Base-by-base conservation (phyloP, 2,797 vertebrate species). In the Podarcis siculus region DNA sequence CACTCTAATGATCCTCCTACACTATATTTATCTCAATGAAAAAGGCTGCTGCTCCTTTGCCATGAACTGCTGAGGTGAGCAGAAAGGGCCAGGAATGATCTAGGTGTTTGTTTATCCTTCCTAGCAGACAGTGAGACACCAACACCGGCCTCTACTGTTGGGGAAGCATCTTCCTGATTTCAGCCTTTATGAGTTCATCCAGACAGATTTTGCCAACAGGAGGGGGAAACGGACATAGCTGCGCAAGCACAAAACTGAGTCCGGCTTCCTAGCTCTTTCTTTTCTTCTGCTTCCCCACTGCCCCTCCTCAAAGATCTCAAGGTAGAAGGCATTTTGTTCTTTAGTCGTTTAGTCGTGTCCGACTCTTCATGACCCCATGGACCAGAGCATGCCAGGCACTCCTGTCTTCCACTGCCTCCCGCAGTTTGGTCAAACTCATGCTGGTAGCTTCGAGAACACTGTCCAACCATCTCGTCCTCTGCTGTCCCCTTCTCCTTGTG, bases 21-120 rank as follows among this genome's bases (percentile, higher is more conserved):
- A 64, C 92, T 78, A 77, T 81, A 91, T 96, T 96, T 94, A 92
- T 94, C 94, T 96, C 95, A 89, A n/a, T 86, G 93, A 64, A 93
- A 94, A 95, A 87, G 88, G 83, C 90, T 92, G 91, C 85, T 80
- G 92, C 81, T 92, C 91, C 91, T 91, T 79, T 88, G 72, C 90
- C 45, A 83, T 86, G 90, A 94, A 89, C 90, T 91, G 91, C 89
- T 91, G 87, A 94, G 88, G 89, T 92, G 79, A 91, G 87, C 89
- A 77, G 58, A 35, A 87, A 84, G 86, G 6, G 91, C 75, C 58
- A 3, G 89, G 39, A 3, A 89, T 91, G 90, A 94, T 93, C 89
- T 89, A 86, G 87, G 1, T 4, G 86, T 55, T 88, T 91, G 25
- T 84, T 91, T 92, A 64, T 94, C 90, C 87, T 83, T 92, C 78